Percentiles rank a stretch among this genome's conserved stretches.
Conservation (phyloP, 2,888 invertebrate species). For the Dynastes maya region DNA sequence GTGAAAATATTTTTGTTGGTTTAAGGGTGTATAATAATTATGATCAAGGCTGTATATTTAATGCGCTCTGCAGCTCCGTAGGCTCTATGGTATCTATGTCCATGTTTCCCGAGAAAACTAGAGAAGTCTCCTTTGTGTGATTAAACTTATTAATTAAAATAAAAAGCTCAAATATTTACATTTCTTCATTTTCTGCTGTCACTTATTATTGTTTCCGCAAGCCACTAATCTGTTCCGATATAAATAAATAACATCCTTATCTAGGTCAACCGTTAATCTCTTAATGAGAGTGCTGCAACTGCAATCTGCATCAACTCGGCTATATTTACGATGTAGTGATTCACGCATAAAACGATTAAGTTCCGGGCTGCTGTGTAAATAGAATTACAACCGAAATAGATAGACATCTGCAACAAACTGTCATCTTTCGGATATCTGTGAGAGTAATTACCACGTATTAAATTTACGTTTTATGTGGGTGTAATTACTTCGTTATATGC, state of each 20-base stretch:
- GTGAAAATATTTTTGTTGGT: too few species aligned
- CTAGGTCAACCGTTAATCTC: constrained; percentile 35
- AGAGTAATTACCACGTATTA: too few species aligned
- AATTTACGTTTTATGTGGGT: not conserved
- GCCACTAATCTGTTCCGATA: constrained; percentile 1
- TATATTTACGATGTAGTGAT: constrained; percentile 36
- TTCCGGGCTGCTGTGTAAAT: constrained; percentile 11
- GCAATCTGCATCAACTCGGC: constrained; percentile 2
- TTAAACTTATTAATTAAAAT: too few species aligned
- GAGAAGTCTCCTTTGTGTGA: too few species aligned
- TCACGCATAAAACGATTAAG: constrained; percentile 28
- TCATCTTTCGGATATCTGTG: not conserved
- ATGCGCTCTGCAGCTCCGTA: too few species aligned
- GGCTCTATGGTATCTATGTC: too few species aligned
- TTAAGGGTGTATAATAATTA: too few species aligned
- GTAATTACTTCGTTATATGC: not conserved
- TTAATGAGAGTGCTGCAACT: constrained; percentile 11
- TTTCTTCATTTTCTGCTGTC: not conserved
- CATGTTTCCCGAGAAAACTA: too few species aligned
- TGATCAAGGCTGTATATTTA: too few species aligned
- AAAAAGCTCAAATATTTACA: not conserved
- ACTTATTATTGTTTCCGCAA: not conserved
- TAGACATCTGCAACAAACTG: not conserved
- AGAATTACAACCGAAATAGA: not conserved
- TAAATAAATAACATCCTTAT: constrained; percentile 17